Evolutionary conservation across 2,797 vertebrate genomes (phyloP).

Genomic region (Cynodonichthys magdalenae): DNA sequence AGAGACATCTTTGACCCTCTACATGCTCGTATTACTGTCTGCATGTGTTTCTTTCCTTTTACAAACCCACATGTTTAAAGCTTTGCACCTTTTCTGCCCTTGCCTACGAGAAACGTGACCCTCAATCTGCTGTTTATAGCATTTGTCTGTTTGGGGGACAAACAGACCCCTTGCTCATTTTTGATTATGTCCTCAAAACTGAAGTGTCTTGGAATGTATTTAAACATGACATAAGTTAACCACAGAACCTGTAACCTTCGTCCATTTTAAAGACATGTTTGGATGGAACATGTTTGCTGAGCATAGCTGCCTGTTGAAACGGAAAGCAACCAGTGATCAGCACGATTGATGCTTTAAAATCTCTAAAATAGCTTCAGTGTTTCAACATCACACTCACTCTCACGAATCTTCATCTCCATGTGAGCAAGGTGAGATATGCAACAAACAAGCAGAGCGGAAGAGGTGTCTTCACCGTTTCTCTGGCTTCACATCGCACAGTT

Average conservation of each 20-base stretch:
- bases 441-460: conserved; percentile 47
- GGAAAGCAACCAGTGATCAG: conserved; percentile 8
- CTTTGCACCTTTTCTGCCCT: conserved; percentile 37
- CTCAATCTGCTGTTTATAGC: conserved; percentile 46
- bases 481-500: conserved; percentile 19
- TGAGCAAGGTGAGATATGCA: conserved; percentile 58
- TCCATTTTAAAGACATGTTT: neutral
- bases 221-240: conserved; percentile 11
- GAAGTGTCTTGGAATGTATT: conserved; percentile 30
- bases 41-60: conserved; percentile 68
- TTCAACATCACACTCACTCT: conserved; percentile 30
- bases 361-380: conserved; percentile 41
- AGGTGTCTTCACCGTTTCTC: conserved; percentile 38
- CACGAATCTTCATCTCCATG: conserved; percentile 52
- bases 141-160: conserved; percentile 38
- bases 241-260: conserved; percentile 4
- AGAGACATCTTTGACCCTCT: conserved; percentile 32
- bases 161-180: conserved; percentile 38
- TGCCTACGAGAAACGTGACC: conserved; percentile 48
- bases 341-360: conserved; percentile 29
- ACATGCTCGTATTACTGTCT: conserved; percentile 48
- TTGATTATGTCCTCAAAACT: conserved; percentile 22
- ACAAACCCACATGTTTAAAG: conserved; percentile 39
- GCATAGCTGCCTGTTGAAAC: conserved; percentile 16
- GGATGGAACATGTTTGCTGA: conserved; percentile 35